phyloP scores from a whole-genome alignment of 2,113 vertebrate species.

The Riparia riparia region DNA sequence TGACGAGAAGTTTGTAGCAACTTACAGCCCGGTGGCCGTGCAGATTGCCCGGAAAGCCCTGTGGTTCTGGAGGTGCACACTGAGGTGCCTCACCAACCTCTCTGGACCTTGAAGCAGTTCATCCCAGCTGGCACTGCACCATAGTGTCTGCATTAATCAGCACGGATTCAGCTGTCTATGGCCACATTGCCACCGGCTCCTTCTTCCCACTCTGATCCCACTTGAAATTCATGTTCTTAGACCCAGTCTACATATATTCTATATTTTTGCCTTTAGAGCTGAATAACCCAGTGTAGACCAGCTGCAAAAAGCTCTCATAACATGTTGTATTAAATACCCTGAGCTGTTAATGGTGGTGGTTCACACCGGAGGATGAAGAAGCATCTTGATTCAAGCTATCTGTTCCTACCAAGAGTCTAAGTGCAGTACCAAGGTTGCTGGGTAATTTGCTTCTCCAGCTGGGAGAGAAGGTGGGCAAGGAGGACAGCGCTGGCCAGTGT shows the following conservation, averaged over 20 bases:
- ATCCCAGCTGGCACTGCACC: accelerated
- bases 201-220: not conserved
- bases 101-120: not conserved
- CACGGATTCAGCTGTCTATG: accelerated
- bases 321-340: not conserved
- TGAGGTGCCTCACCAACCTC: not conserved
- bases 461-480: not conserved
- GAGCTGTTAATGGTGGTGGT: not conserved
- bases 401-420: not conserved
- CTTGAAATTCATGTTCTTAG: not conserved
- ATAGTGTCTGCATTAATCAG: accelerated
- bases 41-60: not conserved
- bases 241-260: not conserved
- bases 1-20: not conserved
- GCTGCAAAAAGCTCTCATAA: not conserved
- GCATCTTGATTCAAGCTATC: not conserved
- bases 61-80: not conserved
- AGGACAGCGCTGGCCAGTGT: not conserved
- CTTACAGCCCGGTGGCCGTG: not conserved
- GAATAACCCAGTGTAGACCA: not conserved
- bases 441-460: not conserved
- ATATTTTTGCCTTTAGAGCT: not conserved
- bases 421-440: not conserved
- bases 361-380: not conserved
- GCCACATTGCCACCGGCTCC: not conserved